These are phyloP conservation scores for Champsocephalus gunnari DNA, from an alignment of 2,797 vertebrate species.

Conservation along the genomic window DNA sequence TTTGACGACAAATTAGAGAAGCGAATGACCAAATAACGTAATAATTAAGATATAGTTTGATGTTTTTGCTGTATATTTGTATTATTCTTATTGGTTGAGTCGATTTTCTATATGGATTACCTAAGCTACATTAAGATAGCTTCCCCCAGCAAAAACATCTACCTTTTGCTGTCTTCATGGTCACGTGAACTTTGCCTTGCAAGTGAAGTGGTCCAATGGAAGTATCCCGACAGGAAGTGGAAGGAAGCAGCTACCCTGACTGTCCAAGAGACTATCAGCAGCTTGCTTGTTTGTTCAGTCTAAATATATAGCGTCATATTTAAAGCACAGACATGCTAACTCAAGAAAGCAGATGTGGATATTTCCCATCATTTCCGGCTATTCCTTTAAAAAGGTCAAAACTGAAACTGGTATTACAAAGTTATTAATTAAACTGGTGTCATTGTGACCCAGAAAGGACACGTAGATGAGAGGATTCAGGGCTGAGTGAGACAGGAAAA, in stretches of 20 bases:
- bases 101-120: not conserved
- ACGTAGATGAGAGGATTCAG: slow-evolving; percentile 50
- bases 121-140: not conserved
- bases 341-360: slow-evolving; percentile 2
- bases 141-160: not conserved
- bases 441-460: slow-evolving; percentile 77
- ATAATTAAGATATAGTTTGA: no score
- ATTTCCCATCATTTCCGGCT: slow-evolving; percentile 26
- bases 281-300: not conserved
- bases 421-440: slow-evolving; percentile 60
- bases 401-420: slow-evolving; percentile 40
- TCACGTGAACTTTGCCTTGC: not conserved
- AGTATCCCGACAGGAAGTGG: not conserved
- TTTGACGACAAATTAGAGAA: not conserved
- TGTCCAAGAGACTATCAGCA: not conserved
- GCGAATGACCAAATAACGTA: not conserved
- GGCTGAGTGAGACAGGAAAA: slow-evolving; percentile 58
- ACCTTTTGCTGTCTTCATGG: not conserved
- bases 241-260: not conserved
- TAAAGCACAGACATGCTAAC: not conserved
- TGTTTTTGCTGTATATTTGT: not conserved
- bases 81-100: not conserved
- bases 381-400: slow-evolving; percentile 34
- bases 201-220: not conserved
- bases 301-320: slow-evolving; percentile 7